Conservation (phyloP, 2,888 invertebrate species). For the Dysmachus trigonus region DNA sequence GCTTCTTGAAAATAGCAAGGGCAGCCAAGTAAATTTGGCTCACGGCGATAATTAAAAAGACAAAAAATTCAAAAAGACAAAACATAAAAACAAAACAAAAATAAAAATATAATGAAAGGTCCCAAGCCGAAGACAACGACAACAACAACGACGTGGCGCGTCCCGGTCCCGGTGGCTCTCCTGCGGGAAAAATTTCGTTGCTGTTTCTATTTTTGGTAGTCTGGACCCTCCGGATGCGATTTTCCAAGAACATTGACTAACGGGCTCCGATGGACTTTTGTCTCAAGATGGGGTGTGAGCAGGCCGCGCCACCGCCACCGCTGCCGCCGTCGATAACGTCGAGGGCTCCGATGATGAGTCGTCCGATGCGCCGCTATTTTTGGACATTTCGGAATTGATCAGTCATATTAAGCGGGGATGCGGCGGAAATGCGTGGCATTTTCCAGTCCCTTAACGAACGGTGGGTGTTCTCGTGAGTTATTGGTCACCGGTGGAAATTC, state of each 20-base stretch:
- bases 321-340: background rate
- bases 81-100: background rate
- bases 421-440: conserved; percentile 16
- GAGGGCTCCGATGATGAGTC: background rate
- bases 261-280: conserved; percentile 35
- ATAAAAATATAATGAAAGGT: background rate
- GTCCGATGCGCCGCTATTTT: conserved; percentile 17
- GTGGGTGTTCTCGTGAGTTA: background rate
- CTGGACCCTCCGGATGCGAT: conserved; percentile 45
- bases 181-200: conserved; percentile 25
- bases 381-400: background rate
- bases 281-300: conserved; percentile 10
- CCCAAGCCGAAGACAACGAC: background rate
- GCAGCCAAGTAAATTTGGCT: background rate
- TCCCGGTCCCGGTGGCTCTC: conserved; percentile 8
- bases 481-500: conserved; percentile 2
- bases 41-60: background rate
- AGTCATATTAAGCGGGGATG: background rate
- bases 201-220: conserved; percentile 37
- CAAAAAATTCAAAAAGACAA: background rate
- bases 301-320: background rate
- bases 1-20: background rate
- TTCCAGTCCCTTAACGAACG: background rate
- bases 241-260: conserved; percentile 42
- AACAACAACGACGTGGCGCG: background rate